Evolutionary conservation across 2,797 vertebrate species (phyloP), one percentile per base, ranked within the genome.

Genomic region (Allobates femoralis): DNA sequence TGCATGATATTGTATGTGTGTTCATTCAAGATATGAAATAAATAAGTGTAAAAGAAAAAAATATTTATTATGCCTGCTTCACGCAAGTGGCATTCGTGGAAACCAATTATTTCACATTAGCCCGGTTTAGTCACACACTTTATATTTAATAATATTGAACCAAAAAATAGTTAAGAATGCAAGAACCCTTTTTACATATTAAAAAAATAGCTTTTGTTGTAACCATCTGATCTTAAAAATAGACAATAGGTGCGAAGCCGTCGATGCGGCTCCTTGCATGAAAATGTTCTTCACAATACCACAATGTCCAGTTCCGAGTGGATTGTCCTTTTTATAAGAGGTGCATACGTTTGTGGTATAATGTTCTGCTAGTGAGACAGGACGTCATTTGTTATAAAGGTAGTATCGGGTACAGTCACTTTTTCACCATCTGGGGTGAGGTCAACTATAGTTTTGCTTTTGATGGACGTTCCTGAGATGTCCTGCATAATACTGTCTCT

Each of bases 361-460:
- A 55, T 58, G 85, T 64, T 64, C 67, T 92, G 95, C 94, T 95
- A 91, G 94, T 96, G 96, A 55, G 95, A 95, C 83, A 94, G 90
- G 28, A 91, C 89, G 4, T 96, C 95, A 0, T 94, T 90, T 37
- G 88, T 91, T 23, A 91, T 85, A 62, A 90, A 86, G 18, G 86
- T 74, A 1, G 82, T 32, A 79, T 83, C 84, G 58, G 88, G 1
- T 0, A 89, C 55, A 26, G 89, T 66, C 32, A 80, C 89, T 86
- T 90, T 92, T 0, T 94, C 94, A 0, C 92, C 92, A 32, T 94
- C 90, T 6, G 93, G 93, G 83, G 95, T 95, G 86, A 96, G 91
- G 82, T 96, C 96, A 69, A 95, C 93, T 11, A 94, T 92, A 0
- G 95, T 95, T 23, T 94, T 96, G 5, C 94, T 95, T 89, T 92